Evolutionary conservation across 2,888 invertebrate species (phyloP).

Genomic region (Cabera pusaria): DNA sequence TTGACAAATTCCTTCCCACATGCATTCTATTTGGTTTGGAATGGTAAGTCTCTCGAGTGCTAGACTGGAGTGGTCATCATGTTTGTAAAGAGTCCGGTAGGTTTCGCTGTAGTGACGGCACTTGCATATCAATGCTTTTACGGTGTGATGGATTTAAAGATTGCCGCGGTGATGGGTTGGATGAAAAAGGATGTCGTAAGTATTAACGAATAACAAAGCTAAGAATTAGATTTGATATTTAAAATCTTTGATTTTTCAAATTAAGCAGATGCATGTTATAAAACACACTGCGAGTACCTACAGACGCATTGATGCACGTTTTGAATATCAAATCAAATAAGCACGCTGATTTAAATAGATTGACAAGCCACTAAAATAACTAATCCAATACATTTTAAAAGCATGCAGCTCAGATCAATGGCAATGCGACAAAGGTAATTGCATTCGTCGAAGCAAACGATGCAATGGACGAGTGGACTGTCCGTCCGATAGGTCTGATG

Average conservation of each 20-base stretch:
- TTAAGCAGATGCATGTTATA: too few relatives aligned
- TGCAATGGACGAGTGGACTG: slow-evolving; percentile 89
- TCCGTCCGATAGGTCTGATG: slow-evolving; percentile 88
- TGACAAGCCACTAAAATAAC: too few relatives aligned
- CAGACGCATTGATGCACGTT: too few relatives aligned
- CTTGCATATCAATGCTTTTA: slow-evolving; percentile 87
- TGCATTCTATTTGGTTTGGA: slow-evolving; percentile 43
- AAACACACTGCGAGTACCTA: too few relatives aligned
- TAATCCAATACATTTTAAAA: slow-evolving; percentile 55
- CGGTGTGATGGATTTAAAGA: slow-evolving; percentile 90
- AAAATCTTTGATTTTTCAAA: too few relatives aligned
- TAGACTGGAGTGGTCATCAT: slow-evolving; percentile 61
- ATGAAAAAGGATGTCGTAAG: slow-evolving; percentile 86
- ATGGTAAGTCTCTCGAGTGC: slow-evolving; percentile 62
- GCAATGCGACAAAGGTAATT: slow-evolving; percentile 89
- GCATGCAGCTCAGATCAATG: slow-evolving; percentile 87
- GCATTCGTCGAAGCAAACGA: slow-evolving; percentile 82
- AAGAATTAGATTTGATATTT: too few relatives aligned
- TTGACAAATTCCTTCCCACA: too few relatives aligned
- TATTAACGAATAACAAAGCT: slow-evolving; percentile 38
- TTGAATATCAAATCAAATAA: slow-evolving; percentile 8
- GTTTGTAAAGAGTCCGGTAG: slow-evolving; percentile 76
- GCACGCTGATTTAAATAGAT: neutral
- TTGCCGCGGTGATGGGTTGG: slow-evolving; percentile 86
- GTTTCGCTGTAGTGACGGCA: slow-evolving; percentile 89